Percentiles rank a stretch among this genome's conserved stretches.
Evolutionary conservation across 2,888 invertebrate species (phyloP).

Genomic region (Trachelus stipa): DNA sequence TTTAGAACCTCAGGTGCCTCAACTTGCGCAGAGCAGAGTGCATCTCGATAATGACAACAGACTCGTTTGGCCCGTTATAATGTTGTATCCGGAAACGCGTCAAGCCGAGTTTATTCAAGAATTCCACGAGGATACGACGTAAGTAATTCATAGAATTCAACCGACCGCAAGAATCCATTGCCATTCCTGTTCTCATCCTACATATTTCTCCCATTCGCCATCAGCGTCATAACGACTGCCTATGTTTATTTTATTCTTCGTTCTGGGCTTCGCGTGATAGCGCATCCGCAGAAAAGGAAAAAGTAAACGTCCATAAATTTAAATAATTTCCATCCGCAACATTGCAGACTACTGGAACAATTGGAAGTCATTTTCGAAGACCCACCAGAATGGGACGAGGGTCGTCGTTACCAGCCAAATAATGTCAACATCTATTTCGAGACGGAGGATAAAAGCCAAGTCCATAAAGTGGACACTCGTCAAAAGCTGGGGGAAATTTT

Average conservation of each 20-base stretch:
- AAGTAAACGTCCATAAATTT: not conserved
- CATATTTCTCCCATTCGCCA: not conserved
- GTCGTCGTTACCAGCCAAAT: constrained; percentile 73
- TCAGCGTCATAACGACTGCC: not conserved
- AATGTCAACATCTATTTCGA: constrained; percentile 81
- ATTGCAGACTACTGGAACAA: constrained; percentile 71
- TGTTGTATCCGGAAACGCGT: constrained; percentile 89
- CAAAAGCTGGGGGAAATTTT: constrained; percentile 74
- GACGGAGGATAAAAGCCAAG: constrained; percentile 71
- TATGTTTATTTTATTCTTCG: not conserved
- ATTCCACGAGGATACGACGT: constrained; percentile 80
- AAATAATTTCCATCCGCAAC: not conserved
- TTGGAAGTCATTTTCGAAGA: constrained; percentile 77
- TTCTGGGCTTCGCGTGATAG: not conserved
- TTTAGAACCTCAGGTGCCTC: constrained; percentile 75
- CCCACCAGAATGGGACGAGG: constrained; percentile 79
- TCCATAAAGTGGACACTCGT: constrained; percentile 71
- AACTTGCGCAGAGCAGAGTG: constrained; percentile 75
- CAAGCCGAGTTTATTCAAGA: constrained; percentile 88
- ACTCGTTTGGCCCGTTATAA: constrained; percentile 88
- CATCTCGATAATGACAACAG: constrained; percentile 71
- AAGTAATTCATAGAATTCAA: constrained; percentile 47
- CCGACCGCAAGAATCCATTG: not conserved
- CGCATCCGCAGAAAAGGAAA: not conserved
- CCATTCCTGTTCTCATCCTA: not conserved